phyloP scores from a whole-genome alignment of 1,140 invertebrate genomes.

The Drosophila lacteicornis region DNA sequence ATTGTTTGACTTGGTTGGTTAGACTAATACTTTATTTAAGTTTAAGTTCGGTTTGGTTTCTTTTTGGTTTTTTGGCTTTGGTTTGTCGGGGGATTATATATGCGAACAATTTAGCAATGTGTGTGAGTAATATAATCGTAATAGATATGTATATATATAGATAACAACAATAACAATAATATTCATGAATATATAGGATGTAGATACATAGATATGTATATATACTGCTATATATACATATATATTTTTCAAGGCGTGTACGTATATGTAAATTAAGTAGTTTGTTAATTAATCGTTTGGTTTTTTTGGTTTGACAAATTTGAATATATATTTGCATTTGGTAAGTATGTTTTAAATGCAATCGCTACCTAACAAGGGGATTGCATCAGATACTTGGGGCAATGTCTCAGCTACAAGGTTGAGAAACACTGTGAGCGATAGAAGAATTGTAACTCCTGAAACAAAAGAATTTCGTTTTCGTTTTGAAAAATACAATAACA shows the following conservation, averaged over 20 bases:
- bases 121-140: slow-evolving; percentile 82
- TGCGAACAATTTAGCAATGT: slow-evolving; percentile 83
- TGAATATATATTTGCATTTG: slow-evolving; percentile 84
- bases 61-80: slow-evolving; percentile 61
- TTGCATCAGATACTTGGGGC: slow-evolving; percentile 97
- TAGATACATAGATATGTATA: slow-evolving; percentile 62
- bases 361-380: slow-evolving; percentile 96
- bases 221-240: slow-evolving; percentile 72
- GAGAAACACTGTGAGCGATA: slow-evolving; percentile 99
- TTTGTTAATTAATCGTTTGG: slow-evolving; percentile 78
- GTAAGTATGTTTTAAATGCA: slow-evolving; percentile 84
- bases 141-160: slow-evolving; percentile 76
- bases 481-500: slow-evolving; percentile 83
- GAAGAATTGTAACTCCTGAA: slow-evolving; percentile 99
- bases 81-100: slow-evolving; percentile 72
- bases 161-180: slow-evolving; percentile 84
- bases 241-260: slow-evolving; percentile 74
- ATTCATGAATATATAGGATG: slow-evolving; percentile 82
- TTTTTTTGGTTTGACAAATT: slow-evolving; percentile 74
- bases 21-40: slow-evolving; percentile 81
- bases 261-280: slow-evolving; percentile 82
- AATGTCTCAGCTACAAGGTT: slow-evolving; percentile 97
- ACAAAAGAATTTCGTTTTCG: slow-evolving; percentile 87
- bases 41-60: slow-evolving; percentile 61
- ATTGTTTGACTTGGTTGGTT: slow-evolving; percentile 73